A percentile compares a stretch with the other conserved stretches of the same genome.
These are phyloP conservation scores for Auanema freiburgensis DNA, from an alignment of 2,888 invertebrate species.

Conservation along the genomic window DNA sequence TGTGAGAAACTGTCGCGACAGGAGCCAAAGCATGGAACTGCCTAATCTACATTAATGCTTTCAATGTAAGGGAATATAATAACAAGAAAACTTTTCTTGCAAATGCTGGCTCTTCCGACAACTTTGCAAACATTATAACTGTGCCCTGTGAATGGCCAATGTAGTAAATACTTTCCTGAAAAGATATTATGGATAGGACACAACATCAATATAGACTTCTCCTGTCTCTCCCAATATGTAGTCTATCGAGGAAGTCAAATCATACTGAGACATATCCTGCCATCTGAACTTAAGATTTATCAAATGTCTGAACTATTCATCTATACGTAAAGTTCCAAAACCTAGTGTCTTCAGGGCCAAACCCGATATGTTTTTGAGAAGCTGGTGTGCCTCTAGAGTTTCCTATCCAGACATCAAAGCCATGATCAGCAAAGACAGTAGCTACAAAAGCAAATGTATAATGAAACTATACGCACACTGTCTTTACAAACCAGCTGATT, in stretches of 20 bases:
- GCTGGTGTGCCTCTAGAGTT: conserved; percentile 82
- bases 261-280: conserved; percentile 83
- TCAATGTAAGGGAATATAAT: background rate
- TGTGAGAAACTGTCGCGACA: conserved; percentile 61
- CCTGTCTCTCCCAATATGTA: conserved; percentile 72
- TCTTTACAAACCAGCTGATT: conserved; percentile 34
- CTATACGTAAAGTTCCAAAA: conserved; percentile 47
- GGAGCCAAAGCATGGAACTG: conserved; percentile 62
- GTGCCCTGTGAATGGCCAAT: conserved; percentile 82
- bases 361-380: conserved; percentile 73
- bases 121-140: conserved; percentile 57
- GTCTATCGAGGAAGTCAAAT: conserved; percentile 82
- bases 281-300: conserved; percentile 74
- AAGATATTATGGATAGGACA: background rate
- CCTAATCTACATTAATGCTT: conserved; percentile 38
- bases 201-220: conserved; percentile 48
- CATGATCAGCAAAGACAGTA: conserved; percentile 66
- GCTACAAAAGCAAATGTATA: conserved; percentile 22
- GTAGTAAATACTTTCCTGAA: conserved; percentile 69
- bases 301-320: no score
- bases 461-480: background rate
- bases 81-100: conserved; percentile 35
- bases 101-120: conserved; percentile 45
- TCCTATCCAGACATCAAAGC: conserved; percentile 79
- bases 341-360: conserved; percentile 59